Base-by-base conservation (phyloP, 2,797 vertebrate genomes). In the Rhabdomys pumilio region DNA sequence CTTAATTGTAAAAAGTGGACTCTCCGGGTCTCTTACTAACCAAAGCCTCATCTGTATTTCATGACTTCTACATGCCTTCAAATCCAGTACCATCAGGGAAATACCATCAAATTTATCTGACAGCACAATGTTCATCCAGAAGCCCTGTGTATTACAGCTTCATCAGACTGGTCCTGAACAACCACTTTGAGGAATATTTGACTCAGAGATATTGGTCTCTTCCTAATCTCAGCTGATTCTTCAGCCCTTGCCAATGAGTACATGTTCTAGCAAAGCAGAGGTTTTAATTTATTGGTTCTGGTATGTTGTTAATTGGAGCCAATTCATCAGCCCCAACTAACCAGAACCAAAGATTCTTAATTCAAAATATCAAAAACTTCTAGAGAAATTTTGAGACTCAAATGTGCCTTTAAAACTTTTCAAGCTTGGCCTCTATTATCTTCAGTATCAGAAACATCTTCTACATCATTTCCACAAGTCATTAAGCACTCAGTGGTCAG, bases 101-200 rank as follows among this genome's bases (percentile, higher is more conserved):
- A 55, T 80, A 55, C 9, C 4, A 11, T 10, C 1, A 53, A 79
- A 9, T 22, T 55, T n/a, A 0, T 2, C 29, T 29, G 17, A 10
- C 31, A 55, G 9, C 17, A 55, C 31, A 55, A 34, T 29, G 10
- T 80, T 55, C 10, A n/a, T 1, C 19, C 31, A 80, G 20, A 9
- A 4, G 9, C 9, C 10, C 55, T 80, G 50, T n/a, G 10, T 55
- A 50, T 80, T 1, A 4, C 2, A 22, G 10, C 50, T 55, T 80
- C 17, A 22, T 22, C n/a, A 10, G 17, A 4, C 34, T 80, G 9
- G 1, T 4, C 4, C 50, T 53, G 29, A 80, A 2, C 34, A 20
- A 55, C 53, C 4, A 79, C 2, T 55, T 55, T 4, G 3, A 55
- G 31, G 34, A 11, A 1, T 3, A 3, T 55, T 55, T 80, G 17